phyloP scores from a whole-genome alignment of 1,140 invertebrate species.

The Platorchestia sp. region DNA sequence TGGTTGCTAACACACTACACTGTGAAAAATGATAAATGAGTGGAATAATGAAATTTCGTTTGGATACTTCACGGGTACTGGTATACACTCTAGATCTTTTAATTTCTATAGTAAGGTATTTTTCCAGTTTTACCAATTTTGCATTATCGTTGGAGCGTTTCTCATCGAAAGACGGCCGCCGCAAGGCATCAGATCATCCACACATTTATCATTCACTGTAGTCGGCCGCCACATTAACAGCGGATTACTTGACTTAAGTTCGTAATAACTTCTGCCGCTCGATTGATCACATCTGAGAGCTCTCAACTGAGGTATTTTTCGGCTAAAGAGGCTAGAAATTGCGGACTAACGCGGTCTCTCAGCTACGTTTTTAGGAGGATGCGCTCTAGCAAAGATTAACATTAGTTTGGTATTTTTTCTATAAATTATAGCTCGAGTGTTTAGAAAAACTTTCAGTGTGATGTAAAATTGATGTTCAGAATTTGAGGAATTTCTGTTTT shows the following conservation, averaged over 20 bases:
- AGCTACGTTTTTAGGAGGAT: neutral
- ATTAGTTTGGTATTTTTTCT: no score
- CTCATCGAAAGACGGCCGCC: neutral
- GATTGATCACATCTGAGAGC: neutral
- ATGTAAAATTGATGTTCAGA: neutral
- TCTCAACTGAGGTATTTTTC: neutral
- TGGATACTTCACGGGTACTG: no score
- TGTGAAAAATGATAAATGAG: no score
- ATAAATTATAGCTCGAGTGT: no score
- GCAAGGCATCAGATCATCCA: neutral
- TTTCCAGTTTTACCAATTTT: neutral
- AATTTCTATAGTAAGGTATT: neutral
- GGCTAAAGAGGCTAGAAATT: neutral
- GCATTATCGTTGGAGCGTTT: neutral
- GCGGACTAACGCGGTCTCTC: neutral
- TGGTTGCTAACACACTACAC: neutral
- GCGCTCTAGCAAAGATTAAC: no score
- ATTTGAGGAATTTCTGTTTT: neutral
- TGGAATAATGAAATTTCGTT: no score
- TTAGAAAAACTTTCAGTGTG: neutral
- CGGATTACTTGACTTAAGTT: conserved; percentile 8
- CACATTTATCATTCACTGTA: neutral
- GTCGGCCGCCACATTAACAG: neutral
- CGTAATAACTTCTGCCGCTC: conserved; percentile 6
- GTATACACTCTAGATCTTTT: neutral